These are phyloP conservation scores for Tubulanus polymorphus DNA, from an alignment of 2,888 invertebrate species.

Conservation along the genomic window DNA sequence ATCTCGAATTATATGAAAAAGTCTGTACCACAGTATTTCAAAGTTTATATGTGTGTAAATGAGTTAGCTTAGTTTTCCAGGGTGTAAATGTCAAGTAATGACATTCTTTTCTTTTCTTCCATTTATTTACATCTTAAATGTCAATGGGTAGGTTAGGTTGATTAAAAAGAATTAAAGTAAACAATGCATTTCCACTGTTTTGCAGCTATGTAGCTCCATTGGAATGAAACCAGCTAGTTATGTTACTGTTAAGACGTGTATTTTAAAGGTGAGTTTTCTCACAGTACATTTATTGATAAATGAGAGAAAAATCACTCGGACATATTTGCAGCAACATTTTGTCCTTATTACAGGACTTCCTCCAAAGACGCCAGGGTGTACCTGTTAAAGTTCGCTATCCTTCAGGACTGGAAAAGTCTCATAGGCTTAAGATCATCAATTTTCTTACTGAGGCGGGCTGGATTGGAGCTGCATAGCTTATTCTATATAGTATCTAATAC, in stretches of 20 bases:
- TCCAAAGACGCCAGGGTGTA: slow-evolving; percentile 49
- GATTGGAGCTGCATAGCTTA: slow-evolving; percentile 48
- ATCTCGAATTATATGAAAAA: too few relatives aligned
- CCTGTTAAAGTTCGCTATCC: slow-evolving; percentile 52
- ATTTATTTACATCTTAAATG: too few relatives aligned
- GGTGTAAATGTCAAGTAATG: too few relatives aligned
- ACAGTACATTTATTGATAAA: neutral
- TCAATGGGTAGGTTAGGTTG: too few relatives aligned
- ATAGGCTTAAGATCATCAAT: slow-evolving; percentile 59
- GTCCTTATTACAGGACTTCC: slow-evolving; percentile 42
- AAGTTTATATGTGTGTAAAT: too few relatives aligned
- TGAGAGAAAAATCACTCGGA: too few relatives aligned
- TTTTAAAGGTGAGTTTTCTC: slow-evolving; percentile 64
- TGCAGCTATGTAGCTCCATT: slow-evolving; percentile 70
- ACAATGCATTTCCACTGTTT: slow-evolving; percentile 20
- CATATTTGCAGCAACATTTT: too few relatives aligned
- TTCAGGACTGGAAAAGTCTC: slow-evolving; percentile 57
- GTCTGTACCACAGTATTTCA: too few relatives aligned
- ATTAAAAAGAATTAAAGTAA: too few relatives aligned
- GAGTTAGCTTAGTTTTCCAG: too few relatives aligned
- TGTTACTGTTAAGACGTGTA: slow-evolving; percentile 80
- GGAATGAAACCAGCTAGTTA: slow-evolving; percentile 83
- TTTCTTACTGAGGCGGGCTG: slow-evolving; percentile 61
- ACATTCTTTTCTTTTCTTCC: too few relatives aligned
- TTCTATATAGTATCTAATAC: too few relatives aligned